phyloP scores from a whole-genome alignment of 37 sponge, comb jelly and placozoan genomes.

The Corticium candelabrum region DNA sequence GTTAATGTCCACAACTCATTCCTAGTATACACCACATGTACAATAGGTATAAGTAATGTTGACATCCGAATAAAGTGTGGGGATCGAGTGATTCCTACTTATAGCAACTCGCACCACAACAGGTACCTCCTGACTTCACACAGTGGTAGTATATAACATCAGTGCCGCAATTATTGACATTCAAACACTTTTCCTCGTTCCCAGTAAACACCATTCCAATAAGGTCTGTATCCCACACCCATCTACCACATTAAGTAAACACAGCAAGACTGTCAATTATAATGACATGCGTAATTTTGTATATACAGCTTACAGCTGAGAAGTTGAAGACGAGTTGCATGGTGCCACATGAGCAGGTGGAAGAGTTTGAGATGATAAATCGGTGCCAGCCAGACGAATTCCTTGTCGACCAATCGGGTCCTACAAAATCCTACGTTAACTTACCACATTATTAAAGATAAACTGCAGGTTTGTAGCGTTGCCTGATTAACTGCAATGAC shows the following conservation, averaged over 20 bases:
- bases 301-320: too few relatives aligned
- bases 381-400: neutral
- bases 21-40: neutral
- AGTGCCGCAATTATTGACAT: neutral
- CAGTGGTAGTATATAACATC: neutral
- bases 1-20: neutral
- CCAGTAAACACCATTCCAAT: neutral
- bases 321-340: neutral
- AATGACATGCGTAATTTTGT: too few relatives aligned
- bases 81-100: neutral
- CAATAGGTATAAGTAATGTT: neutral
- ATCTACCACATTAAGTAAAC: too few relatives aligned
- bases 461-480: neutral
- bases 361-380: neutral
- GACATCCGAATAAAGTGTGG: neutral
- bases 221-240: neutral
- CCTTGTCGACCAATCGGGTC: conserved; percentile 3
- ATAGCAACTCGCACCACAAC: neutral
- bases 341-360: neutral
- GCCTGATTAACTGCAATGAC: conserved; percentile 10
- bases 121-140: neutral
- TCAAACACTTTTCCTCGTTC: neutral
- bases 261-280: too few relatives aligned
- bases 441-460: neutral
- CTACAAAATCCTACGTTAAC: neutral